Base-by-base conservation (phyloP, 2,797 vertebrate species). In the Lagodon rhomboides region DNA sequence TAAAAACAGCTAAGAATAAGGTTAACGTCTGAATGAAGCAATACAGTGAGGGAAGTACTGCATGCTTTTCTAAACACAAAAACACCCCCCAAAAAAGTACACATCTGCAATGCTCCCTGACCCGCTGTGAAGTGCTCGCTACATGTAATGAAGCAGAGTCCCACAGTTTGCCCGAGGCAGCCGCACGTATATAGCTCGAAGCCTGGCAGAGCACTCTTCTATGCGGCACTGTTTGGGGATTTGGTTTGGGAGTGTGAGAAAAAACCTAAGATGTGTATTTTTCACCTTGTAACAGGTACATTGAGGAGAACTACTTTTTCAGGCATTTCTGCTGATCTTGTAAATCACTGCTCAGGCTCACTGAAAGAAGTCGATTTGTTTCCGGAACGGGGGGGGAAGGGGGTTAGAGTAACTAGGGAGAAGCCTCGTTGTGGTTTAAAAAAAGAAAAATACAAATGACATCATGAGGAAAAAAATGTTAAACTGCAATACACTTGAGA, bases 151-250 rank as follows among this genome's bases (percentile, higher is more conserved):
- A 88, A 68, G 65, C 23, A 1, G 5, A 80, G 62, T 69, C 60
- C 69, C 79, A 67, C 38, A 59, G 63, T 72, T 79, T 78, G 75
- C 89, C 77, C 0, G 58, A 86, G 78, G 87, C 84, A 70, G 58
- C 50, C 68, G 83, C 73, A 46, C 18, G 53, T 73, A 74, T 67
- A 71, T 75, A 75, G 72, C 85, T 86, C 49, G 50, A 58, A 87
- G 88, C 53, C 67, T 69, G 47, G 46, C 79, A 84, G 77, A 84
- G 76, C 41, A 41, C 54, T 84, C 63, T 61, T 85, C 68, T 76
- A 46, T 74, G 67, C 58, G 3, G 46, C 53, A 25, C 47, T 80
- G 64, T 73, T 85, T 75, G 47, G 72, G 74, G 73, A 85, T 83
- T 89, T 69, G 46, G 76, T 54, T 71, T 65, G 16, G 58, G 64